Evolutionary conservation across 1,140 invertebrate species (phyloP).

Genomic region (Diprion similis): DNA sequence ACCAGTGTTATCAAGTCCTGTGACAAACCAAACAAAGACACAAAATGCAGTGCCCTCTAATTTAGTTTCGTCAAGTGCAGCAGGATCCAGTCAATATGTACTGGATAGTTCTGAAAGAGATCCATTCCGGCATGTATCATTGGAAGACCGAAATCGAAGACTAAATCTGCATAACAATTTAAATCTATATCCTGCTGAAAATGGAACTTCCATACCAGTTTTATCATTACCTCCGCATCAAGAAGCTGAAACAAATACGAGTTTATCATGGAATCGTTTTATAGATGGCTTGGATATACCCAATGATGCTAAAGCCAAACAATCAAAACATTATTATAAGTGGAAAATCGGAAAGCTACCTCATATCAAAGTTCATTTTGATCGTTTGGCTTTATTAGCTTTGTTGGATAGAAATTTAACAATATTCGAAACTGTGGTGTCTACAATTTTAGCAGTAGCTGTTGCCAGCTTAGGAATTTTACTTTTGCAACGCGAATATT

Average conservation of each 20-base stretch:
- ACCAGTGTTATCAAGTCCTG: conserved; percentile 51
- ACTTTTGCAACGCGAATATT: conserved; percentile 85
- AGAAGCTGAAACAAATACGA: conserved; percentile 45
- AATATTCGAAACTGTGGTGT: conserved; percentile 82
- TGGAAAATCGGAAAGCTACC: conserved; percentile 78
- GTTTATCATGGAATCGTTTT: conserved; percentile 52
- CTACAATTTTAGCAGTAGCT: conserved; percentile 83
- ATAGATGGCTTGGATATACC: conserved; percentile 48
- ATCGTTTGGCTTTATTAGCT: conserved; percentile 89
- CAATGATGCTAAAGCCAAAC: conserved; percentile 51
- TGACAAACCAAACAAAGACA: conserved; percentile 43
- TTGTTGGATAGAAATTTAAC: conserved; percentile 92
- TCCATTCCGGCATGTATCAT: conserved; percentile 30
- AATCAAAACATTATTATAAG: conserved; percentile 85
- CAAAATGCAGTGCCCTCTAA: conserved; percentile 45
- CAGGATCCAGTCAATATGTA: conserved; percentile 34
- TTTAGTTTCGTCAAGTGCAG: conserved; percentile 39
- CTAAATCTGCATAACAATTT: conserved; percentile 45
- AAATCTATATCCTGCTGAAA: conserved; percentile 30
- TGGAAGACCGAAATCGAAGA: conserved; percentile 42
- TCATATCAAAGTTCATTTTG: conserved; percentile 83
- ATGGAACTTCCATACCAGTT: conserved; percentile 37
- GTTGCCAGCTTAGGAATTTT: conserved; percentile 87
- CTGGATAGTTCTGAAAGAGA: conserved; percentile 37
- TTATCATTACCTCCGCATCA: conserved; percentile 40